Percentiles rank a stretch among this genome's conserved stretches.
Evolutionary conservation across 2,113 vertebrate genomes (phyloP).

Genomic region (Aegotheles bennettii): DNA sequence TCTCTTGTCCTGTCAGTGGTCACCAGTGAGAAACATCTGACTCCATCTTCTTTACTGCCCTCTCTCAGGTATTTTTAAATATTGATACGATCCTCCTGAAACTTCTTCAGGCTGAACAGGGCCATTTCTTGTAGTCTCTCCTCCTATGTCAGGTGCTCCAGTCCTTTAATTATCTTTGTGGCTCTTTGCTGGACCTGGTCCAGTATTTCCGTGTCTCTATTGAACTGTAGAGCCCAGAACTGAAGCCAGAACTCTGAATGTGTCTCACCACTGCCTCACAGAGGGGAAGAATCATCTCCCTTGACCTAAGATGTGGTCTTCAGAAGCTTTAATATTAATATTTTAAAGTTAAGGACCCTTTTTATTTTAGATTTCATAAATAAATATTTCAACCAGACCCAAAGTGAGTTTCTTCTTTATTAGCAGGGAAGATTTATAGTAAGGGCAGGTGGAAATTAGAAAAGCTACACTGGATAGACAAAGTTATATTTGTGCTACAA

Average conservation of each 20-base stretch:
- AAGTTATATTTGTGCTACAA: background rate
- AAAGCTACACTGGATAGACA: background rate
- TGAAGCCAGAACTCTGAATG: background rate
- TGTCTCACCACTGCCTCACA: background rate
- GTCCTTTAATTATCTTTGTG: background rate
- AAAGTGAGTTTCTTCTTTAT: background rate
- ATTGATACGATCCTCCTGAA: background rate
- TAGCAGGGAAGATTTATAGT: background rate
- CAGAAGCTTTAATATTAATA: background rate
- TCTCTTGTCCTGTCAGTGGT: too few relatives aligned
- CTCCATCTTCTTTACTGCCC: background rate
- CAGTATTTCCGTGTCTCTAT: background rate
- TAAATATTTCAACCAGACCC: background rate
- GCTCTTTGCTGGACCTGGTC: background rate
- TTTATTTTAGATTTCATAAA: background rate
- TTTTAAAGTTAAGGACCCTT: background rate
- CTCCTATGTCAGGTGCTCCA: background rate
- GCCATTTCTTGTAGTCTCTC: background rate
- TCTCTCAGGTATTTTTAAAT: background rate
- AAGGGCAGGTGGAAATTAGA: background rate
- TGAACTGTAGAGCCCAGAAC: background rate
- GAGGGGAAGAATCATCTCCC: background rate
- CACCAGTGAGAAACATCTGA: background rate
- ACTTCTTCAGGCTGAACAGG: background rate
- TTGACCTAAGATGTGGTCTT: background rate